A percentile compares a stretch with the other conserved stretches of the same genome.
Conservation (phyloP, 2,113 vertebrate genomes). For the Ursus arctos region DNA sequence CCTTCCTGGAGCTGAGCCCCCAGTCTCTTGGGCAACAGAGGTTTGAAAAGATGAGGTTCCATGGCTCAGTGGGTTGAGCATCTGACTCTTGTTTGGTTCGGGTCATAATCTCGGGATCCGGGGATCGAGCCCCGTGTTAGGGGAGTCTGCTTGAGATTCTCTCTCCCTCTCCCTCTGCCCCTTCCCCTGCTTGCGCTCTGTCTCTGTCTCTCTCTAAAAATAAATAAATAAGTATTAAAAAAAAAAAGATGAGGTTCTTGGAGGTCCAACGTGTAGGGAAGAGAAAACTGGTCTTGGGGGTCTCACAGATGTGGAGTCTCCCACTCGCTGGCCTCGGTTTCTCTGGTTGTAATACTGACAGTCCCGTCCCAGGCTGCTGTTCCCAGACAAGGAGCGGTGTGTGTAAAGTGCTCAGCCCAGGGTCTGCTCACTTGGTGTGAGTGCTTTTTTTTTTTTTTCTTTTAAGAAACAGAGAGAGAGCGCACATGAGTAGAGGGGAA, state of each 20-base stretch:
- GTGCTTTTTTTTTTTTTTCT: background rate
- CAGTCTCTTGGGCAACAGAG: accelerated
- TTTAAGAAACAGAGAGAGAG: background rate
- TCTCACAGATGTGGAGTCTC: background rate
- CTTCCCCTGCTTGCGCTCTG: accelerated
- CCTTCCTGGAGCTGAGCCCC: background rate
- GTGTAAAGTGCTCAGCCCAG: background rate
- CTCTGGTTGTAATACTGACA: accelerated
- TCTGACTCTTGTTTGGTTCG: background rate
- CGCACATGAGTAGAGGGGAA: background rate
- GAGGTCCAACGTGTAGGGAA: background rate
- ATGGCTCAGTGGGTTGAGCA: background rate
- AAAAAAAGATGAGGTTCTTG: background rate
- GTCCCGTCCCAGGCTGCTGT: background rate
- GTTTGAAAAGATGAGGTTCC: background rate
- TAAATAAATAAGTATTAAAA: background rate
- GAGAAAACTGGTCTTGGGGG: background rate
- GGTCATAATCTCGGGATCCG: background rate
- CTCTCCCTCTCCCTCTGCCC: background rate
- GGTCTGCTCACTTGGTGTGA: background rate
- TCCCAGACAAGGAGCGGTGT: accelerated
- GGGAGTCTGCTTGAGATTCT: background rate
- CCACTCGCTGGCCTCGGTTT: background rate
- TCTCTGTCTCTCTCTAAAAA: background rate
- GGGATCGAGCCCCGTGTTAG: background rate